Evolutionary conservation across 2,888 invertebrate genomes (phyloP), one percentile per base, ranked within the genome.

Genomic region (Camptogramma bilineatum): DNA sequence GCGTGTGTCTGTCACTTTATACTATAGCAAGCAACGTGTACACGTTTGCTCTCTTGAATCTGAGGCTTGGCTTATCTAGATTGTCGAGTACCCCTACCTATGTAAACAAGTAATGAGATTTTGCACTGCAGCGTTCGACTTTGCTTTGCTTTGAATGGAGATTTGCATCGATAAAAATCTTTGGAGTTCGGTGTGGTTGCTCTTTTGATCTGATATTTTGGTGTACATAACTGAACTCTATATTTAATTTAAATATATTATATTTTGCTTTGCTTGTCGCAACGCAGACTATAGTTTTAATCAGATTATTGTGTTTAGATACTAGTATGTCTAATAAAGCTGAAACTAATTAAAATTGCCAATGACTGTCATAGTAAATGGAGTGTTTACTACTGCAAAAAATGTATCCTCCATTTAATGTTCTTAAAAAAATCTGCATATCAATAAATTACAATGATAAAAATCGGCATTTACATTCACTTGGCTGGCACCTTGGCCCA

Each of bases 381-480:
- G 16, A 42, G 42, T 16, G 16, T 42, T 16, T 42, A 42, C 42
- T 42, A 16, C 42, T 42, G 42, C 42, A 44, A 44, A 44, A 44
- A 44, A 16, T 42, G 2, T 17, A 16, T 42, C 16, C 2, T 0
- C 16, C 42, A 42, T 42, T 42, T 16, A 39, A 16, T 44, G 17
- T 17, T 16, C 16, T 44, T 5, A 13, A 17, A 44, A 44, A 44
- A 44, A 39, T 39, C 34, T 13, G 44, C 44, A 44, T 44, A 44
- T 44, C 44, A 44, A 44, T 65, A 62, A 73, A 78, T 77, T 81
- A 76, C 71, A 73, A 68, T 78, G 28, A 83, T 85, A 83, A 84
- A 81, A 83, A 83, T 85, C 82, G 72, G 73, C 76, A 83, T 84
- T 84, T 87, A 89, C 92, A 90, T 91, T 92, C 91, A 90, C 90